Base-by-base conservation (phyloP, 2,888 invertebrate genomes). In the Metellina segmentata region DNA sequence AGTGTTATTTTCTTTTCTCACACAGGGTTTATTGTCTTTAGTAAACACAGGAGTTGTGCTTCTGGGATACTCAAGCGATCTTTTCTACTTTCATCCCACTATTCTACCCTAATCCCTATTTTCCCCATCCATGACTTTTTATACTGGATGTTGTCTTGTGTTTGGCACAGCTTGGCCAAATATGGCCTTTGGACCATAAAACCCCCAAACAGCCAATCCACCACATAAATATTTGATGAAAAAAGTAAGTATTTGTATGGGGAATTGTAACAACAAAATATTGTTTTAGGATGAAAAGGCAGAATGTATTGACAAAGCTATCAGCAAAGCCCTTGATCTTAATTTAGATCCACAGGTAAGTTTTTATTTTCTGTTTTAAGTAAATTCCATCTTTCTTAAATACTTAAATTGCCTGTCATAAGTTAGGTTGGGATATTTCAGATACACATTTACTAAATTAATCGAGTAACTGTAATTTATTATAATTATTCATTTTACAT, bases 241-340 rank as follows among this genome's bases (percentile, higher is more conserved):
- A 34, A 34, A 4, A 1, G 34, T 34, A 34, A 34, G 34, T 4
- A 34, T 34, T 34, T 34, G 34, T 34, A 34, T 34, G 34, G 34
- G 34, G 4, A 49, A n/a, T 79, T 53, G 2, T 34, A 81, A 81
- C 13, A 81, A 19, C 34, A 34, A 70, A 16, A 20, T 19, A 34
- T 19, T 19, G 8, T 79, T 77, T 4, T 61, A 91, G 91, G 91
- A 86, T 78, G 91, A 82, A 71, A 91, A 85, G 78, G 91, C 91
- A 20, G 77, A 91, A 34, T 71, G 69, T n/a, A 87, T 91, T 83
- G 91, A 91, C 16, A 51, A 51, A 72, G 86, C 87, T 49, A 91
- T 91, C 53, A 91, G 19, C 53, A 82, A 83, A 87, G 91, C 91
- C 16, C n/a, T 91, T 5, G 79, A 91, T 11, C 2, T 87, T 8